Conservation (phyloP, 2,888 invertebrate species). For the Chymomyza procnemis region DNA sequence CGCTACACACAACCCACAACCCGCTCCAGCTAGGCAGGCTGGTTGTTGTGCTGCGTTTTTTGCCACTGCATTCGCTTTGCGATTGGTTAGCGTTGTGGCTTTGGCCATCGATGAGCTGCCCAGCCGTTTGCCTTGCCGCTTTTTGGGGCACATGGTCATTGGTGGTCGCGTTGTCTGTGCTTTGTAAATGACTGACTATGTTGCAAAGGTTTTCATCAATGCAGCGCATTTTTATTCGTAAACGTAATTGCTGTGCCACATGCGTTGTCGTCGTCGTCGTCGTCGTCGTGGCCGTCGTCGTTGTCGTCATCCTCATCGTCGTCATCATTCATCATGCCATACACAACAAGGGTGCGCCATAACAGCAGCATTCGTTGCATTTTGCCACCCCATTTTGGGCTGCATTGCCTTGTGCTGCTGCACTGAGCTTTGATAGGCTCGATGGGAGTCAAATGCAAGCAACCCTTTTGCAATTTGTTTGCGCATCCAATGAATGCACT, state of each 20-base stretch:
- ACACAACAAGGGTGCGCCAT: background rate
- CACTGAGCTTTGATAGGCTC: slow-evolving; percentile 9
- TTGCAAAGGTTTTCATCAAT: background rate
- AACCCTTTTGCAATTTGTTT: background rate
- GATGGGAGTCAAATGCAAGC: background rate
- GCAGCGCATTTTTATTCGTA: background rate
- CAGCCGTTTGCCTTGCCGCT: background rate
- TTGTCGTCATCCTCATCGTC: background rate
- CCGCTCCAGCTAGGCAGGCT: background rate
- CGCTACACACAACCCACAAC: background rate
- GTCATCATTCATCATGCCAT: background rate
- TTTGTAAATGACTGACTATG: background rate
- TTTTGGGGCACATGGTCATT: slow-evolving; percentile 1
- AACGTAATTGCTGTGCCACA: background rate
- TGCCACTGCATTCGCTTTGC: slow-evolving; percentile 64
- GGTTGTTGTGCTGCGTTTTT: background rate
- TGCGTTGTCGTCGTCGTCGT: background rate
- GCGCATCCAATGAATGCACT: slow-evolving; percentile 6
- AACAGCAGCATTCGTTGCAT: background rate
- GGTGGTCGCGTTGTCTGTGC: background rate
- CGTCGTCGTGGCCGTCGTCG: background rate
- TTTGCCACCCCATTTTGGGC: background rate
- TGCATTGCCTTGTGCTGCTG: background rate
- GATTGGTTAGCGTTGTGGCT: slow-evolving; percentile 57
- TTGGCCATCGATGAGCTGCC: slow-evolving; percentile 57